phyloP scores from a whole-genome alignment of 2,888 invertebrate genomes.

The Pecten maximus region DNA sequence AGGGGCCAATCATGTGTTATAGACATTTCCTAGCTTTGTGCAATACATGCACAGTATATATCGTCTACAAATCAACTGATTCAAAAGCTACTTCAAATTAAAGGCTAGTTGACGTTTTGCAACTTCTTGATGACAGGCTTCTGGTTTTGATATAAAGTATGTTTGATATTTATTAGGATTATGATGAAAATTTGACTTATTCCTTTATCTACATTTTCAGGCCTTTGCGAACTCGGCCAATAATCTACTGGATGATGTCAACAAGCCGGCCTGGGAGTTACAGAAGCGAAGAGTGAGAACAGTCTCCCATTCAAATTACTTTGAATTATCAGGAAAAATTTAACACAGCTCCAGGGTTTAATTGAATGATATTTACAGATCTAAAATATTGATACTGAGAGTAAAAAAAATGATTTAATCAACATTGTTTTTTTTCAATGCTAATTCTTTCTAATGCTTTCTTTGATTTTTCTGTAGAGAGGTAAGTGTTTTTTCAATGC shows the following conservation, averaged over 20 bases:
- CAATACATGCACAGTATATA: too few relatives aligned
- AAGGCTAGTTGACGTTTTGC: too few relatives aligned
- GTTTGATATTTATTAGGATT: background rate
- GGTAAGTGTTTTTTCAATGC: background rate
- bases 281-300: background rate
- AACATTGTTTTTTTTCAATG: background rate
- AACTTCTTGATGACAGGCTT: too few relatives aligned
- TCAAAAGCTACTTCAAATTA: too few relatives aligned
- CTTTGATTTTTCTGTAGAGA: background rate
- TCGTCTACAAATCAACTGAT: too few relatives aligned
- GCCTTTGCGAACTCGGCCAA: background rate
- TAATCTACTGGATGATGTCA: background rate
- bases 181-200: background rate
- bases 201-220: background rate
- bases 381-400: background rate
- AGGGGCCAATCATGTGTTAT: too few relatives aligned
- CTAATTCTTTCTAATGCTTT: background rate
- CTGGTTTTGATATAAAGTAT: background rate
- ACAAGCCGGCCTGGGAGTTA: constrained; percentile 22
- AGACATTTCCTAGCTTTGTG: too few relatives aligned
- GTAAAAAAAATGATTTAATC: background rate
- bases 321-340: background rate
- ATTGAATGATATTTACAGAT: background rate
- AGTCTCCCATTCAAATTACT: background rate
- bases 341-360: background rate